Evolutionary conservation across 2,113 vertebrate species (phyloP).

Genomic region (Lethenteron reissneri): DNA sequence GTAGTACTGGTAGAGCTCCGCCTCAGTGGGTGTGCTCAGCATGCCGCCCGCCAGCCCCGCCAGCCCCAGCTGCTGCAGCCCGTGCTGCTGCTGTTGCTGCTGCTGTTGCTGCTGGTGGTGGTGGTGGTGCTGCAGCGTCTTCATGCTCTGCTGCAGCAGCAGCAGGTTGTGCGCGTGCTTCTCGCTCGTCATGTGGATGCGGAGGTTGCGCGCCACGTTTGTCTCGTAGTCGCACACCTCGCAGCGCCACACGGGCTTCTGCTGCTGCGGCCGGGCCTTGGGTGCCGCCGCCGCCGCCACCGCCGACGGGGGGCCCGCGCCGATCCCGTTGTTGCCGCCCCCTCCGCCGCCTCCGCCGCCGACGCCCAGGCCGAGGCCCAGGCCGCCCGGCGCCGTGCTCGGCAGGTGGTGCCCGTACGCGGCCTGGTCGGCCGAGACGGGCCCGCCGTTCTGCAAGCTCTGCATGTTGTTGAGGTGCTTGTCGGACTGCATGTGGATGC

Average conservation of each 20-base stretch:
- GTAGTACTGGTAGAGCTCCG: constrained; percentile 98
- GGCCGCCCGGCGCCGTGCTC: constrained; percentile 31
- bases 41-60: background rate
- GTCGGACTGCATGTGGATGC: constrained; percentile 99
- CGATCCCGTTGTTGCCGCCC: constrained; percentile 48
- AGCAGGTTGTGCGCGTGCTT: constrained; percentile 99
- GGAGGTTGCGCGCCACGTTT: constrained; percentile 83
- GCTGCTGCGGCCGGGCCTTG: constrained; percentile 32
- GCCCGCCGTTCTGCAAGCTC: constrained; percentile 65
- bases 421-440: constrained; percentile 34
- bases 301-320: constrained; percentile 69
- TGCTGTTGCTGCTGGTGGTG: constrained; percentile 31
- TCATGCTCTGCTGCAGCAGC: constrained; percentile 99
- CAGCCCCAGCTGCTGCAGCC: background rate
- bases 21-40: constrained; percentile 51
- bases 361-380: constrained; percentile 67
- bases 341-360: constrained; percentile 19
- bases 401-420: constrained; percentile 39
- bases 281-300: constrained; percentile 41
- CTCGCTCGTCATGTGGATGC: constrained; percentile 98
- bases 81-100: too few species aligned
- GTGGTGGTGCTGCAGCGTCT: constrained; percentile 95
- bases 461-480: constrained; percentile 99
- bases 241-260: constrained; percentile 97
- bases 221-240: constrained; percentile 98